Conservation (phyloP, 1,140 invertebrate genomes). For the Aleiodes sp. region DNA sequence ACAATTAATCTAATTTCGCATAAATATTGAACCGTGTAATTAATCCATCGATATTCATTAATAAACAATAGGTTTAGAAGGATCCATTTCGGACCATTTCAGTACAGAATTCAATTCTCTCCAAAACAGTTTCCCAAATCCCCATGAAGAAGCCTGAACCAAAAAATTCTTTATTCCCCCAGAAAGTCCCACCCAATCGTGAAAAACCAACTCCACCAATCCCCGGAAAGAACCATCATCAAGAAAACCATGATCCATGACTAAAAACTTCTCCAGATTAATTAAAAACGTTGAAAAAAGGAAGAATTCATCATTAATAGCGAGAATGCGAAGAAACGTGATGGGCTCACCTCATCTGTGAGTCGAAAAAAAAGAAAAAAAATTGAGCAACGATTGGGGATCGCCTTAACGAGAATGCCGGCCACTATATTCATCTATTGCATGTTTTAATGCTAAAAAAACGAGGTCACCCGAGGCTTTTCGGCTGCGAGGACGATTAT, state of each 20-base stretch:
- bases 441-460: not conserved
- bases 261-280: not conserved
- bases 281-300: not conserved
- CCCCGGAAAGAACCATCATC: not conserved
- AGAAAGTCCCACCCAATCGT: not conserved
- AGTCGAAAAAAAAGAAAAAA: constrained; percentile 15
- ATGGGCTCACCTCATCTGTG: not conserved
- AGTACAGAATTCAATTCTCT: no score
- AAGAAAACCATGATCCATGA: not conserved
- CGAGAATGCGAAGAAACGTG: constrained; percentile 17
- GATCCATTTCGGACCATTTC: no score
- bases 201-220: not conserved
- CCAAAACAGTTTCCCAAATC: no score
- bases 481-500: not conserved
- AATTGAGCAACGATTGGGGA: constrained; percentile 21
- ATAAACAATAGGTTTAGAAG: no score
- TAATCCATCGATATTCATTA: no score
- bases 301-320: not conserved
- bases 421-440: not conserved
- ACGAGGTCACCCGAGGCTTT: constrained; percentile 19
- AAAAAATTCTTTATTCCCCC: no score
- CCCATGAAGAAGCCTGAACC: no score
- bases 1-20: no score
- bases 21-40: no score
- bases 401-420: constrained; percentile 11